Percentiles rank a stretch among this genome's conserved stretches.
These are phyloP conservation scores for Balanococcus diminutus DNA, from an alignment of 2,888 invertebrate species.

Conservation along the genomic window DNA sequence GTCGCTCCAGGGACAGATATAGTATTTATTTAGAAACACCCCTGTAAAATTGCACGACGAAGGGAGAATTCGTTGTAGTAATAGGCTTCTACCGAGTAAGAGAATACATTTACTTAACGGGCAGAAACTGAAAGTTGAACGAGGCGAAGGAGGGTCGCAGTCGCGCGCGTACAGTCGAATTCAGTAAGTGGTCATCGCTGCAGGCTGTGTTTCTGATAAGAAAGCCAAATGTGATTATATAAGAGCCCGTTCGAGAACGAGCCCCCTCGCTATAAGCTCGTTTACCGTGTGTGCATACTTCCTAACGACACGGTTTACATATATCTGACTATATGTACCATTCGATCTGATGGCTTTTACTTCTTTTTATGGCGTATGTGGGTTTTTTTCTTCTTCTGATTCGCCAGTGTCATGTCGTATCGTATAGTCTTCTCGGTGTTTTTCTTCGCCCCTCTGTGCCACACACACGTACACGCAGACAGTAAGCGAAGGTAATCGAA, in stretches of 20 bases:
- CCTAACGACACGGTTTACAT: conserved; percentile 22
- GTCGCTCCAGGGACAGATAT: conserved; percentile 54
- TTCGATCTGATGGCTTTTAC: conserved; percentile 31
- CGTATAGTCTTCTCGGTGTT: background rate
- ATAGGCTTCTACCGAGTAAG: conserved; percentile 43
- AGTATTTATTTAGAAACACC: conserved; percentile 55
- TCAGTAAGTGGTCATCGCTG: conserved; percentile 50
- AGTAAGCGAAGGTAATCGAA: conserved; percentile 9
- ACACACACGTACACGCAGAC: too few species aligned
- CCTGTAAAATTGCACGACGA: conserved; percentile 44
- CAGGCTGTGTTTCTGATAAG: conserved; percentile 47
- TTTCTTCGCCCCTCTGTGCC: background rate
- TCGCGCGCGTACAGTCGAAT: conserved; percentile 31
- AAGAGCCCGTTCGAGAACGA: conserved; percentile 11
- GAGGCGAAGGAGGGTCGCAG: conserved; percentile 27
- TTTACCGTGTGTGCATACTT: conserved; percentile 8
- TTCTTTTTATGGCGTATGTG: conserved; percentile 17
- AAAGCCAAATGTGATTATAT: conserved; percentile 51
- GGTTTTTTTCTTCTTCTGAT: background rate
- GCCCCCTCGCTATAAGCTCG: conserved; percentile 27
- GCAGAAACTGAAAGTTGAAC: conserved; percentile 41
- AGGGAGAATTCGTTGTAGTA: conserved; percentile 34
- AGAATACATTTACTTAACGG: conserved; percentile 41
- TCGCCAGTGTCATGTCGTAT: background rate
- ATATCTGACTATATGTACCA: conserved; percentile 14